Percentiles rank a stretch among this genome's conserved stretches.
Evolutionary conservation across 2,113 vertebrate species (phyloP).

Genomic region (Hemibagrus wyckioides): DNA sequence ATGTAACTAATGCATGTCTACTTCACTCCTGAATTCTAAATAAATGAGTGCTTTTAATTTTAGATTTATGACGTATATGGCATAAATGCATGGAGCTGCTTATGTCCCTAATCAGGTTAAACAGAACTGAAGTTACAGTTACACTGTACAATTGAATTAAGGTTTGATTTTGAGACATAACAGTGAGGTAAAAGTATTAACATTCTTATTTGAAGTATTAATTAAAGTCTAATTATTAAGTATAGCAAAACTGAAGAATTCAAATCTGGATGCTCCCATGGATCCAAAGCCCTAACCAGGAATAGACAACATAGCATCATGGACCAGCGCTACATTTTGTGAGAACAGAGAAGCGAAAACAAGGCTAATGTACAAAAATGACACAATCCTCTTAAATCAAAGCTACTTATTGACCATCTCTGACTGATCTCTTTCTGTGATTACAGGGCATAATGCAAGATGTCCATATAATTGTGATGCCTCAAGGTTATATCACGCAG

Average conservation of each 20-base stretch:
- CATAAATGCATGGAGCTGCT: slow-evolving; percentile 14
- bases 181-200: no score
- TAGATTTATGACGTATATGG: background rate
- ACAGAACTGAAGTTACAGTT: background rate
- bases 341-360: background rate
- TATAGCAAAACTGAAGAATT: no score
- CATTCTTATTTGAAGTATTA: background rate
- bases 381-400: background rate
- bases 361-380: background rate
- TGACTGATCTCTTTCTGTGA: slow-evolving; percentile 46
- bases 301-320: background rate
- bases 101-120: background rate
- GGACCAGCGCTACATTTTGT: background rate
- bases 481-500: slow-evolving; percentile 96
- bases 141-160: background rate
- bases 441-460: slow-evolving; percentile 95
- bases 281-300: background rate
- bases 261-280: background rate
- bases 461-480: slow-evolving; percentile 93
- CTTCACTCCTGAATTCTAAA: background rate
- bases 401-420: slow-evolving; percentile 2
- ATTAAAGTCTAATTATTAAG: background rate
- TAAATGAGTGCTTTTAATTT: background rate
- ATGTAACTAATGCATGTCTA: background rate
- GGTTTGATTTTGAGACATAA: background rate